A percentile compares a stretch with the other conserved stretches of the same genome.
Evolutionary conservation across 2,113 vertebrate genomes (phyloP).

Genomic region (Boleophthalmus pectinirostris): DNA sequence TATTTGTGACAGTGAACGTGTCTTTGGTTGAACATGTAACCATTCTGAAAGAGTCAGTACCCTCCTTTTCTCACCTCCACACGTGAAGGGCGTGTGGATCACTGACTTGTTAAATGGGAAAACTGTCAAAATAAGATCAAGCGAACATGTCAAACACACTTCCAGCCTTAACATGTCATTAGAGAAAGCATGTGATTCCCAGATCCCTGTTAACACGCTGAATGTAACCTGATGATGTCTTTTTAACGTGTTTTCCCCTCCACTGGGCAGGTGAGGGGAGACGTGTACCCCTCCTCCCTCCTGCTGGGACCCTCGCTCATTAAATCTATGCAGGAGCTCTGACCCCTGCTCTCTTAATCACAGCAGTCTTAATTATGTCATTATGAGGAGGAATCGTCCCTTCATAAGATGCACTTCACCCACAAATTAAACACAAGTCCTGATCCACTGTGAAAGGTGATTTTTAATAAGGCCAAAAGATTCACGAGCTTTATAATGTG

Average conservation of each 20-base stretch:
- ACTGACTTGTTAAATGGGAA: slow-evolving; percentile 10
- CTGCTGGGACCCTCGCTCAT: slow-evolving; percentile 53
- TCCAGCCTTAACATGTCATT: not conserved
- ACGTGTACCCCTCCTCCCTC: slow-evolving; percentile 34
- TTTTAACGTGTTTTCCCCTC: slow-evolving; percentile 5
- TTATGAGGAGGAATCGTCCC: slow-evolving; percentile 56
- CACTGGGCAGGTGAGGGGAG: slow-evolving; percentile 48
- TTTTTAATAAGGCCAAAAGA: slow-evolving; percentile 20
- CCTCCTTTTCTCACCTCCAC: not conserved
- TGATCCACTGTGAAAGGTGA: slow-evolving; percentile 13
- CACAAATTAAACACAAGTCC: slow-evolving; percentile 15
- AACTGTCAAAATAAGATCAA: slow-evolving; percentile 10
- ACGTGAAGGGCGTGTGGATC: not conserved
- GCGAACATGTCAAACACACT: not conserved
- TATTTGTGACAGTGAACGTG: no score
- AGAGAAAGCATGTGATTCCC: not conserved
- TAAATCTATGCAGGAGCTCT: slow-evolving; percentile 58
- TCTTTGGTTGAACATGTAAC: not conserved
- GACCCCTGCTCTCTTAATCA: slow-evolving; percentile 69
- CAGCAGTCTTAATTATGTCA: slow-evolving; percentile 68
- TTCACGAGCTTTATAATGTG: not conserved
- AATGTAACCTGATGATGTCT: not conserved
- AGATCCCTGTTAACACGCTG: not conserved
- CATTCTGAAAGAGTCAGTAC: not conserved
- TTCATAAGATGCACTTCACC: slow-evolving; percentile 29